These are phyloP conservation scores for Lucinisca nassula DNA, from an alignment of 2,888 invertebrate genomes.

Conservation along the genomic window DNA sequence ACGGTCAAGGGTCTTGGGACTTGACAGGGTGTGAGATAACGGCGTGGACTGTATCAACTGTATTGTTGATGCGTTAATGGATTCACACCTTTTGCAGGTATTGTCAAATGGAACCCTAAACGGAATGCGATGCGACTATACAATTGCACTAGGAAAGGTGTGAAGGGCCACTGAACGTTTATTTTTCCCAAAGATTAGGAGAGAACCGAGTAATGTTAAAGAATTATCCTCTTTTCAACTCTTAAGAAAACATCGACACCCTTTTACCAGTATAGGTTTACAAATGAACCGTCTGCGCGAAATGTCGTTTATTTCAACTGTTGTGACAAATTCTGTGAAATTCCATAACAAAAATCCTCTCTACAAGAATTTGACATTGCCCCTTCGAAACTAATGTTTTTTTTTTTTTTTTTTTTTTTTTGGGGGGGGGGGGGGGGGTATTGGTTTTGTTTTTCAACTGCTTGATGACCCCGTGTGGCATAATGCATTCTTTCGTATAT, in stretches of 20 bases:
- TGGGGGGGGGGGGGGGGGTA: too few species aligned
- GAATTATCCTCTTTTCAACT: neutral
- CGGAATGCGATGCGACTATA: neutral
- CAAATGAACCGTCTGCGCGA: neutral
- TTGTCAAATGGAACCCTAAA: neutral
- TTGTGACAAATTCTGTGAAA: too few species aligned
- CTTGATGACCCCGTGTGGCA: too few species aligned
- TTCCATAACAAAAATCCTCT: too few species aligned
- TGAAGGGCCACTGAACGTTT: neutral
- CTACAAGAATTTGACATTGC: too few species aligned
- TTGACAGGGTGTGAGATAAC: neutral
- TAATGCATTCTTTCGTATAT: too few species aligned
- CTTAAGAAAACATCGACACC: neutral
- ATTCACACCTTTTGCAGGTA: neutral
- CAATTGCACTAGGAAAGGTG: neutral
- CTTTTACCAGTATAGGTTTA: neutral
- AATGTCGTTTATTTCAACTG: neutral
- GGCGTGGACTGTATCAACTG: neutral
- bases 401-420: too few species aligned
- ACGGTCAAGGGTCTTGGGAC: too few species aligned
- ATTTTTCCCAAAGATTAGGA: constrained; percentile 31
- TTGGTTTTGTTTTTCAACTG: too few species aligned
- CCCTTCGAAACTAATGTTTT: too few species aligned
- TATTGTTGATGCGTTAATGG: neutral
- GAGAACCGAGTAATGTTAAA: constrained; percentile 14